These are phyloP conservation scores for Orthosia gothica DNA, from an alignment of 2,888 invertebrate genomes.

Conservation along the genomic window DNA sequence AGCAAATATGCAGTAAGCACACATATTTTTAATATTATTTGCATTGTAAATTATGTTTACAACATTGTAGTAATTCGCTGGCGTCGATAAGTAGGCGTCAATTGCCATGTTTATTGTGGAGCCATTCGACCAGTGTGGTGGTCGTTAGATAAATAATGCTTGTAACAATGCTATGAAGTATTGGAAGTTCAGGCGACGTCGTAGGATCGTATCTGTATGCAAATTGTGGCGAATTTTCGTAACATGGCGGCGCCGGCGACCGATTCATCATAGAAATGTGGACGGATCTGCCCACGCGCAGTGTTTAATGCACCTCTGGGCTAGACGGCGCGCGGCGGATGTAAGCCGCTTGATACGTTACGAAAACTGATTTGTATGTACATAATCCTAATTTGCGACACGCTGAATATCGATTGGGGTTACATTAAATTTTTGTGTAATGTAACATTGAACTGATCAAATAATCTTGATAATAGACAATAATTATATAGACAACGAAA, in stretches of 20 bases:
- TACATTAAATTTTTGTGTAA: constrained; percentile 58
- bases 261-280: constrained; percentile 91
- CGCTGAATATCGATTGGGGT: constrained; percentile 50
- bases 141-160: constrained; percentile 83
- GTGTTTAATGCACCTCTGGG: constrained; percentile 80
- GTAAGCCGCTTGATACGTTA: constrained; percentile 70
- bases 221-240: constrained; percentile 89
- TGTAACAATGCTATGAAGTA: constrained; percentile 80
- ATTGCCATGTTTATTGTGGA: constrained; percentile 70
- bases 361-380: constrained; percentile 74
- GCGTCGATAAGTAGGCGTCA: constrained; percentile 74
- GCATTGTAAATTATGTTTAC: constrained; percentile 72
- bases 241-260: constrained; percentile 82
- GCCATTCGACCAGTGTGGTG: constrained; percentile 68
- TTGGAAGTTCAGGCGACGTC: constrained; percentile 68
- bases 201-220: constrained; percentile 86
- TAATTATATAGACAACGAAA: constrained; percentile 15
- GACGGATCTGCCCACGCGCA: constrained; percentile 88
- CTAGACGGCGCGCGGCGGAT: constrained; percentile 68
- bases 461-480: constrained; percentile 7
- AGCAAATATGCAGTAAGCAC: constrained; percentile 62
- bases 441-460: constrained; percentile 34
- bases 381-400: constrained; percentile 69
- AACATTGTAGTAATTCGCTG: constrained; percentile 71
- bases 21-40: constrained; percentile 69